These are phyloP conservation scores for Archivesica marissinica DNA, from an alignment of 1,140 invertebrate genomes.

Conservation along the genomic window DNA sequence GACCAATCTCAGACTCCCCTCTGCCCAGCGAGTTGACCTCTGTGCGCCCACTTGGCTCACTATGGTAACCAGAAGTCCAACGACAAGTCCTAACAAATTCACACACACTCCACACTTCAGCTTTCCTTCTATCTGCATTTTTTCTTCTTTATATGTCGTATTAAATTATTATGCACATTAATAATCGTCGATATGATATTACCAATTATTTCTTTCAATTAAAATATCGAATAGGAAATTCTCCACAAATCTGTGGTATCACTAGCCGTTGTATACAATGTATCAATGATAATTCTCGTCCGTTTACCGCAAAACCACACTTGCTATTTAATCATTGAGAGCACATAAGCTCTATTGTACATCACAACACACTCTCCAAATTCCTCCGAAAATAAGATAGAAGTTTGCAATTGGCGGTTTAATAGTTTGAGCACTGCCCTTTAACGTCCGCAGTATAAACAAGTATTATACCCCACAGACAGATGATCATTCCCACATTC, in stretches of 20 bases:
- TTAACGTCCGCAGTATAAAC: background rate
- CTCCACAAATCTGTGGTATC: too few species aligned
- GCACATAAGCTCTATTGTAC: background rate
- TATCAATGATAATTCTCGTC: too few species aligned
- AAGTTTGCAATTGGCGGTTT: background rate
- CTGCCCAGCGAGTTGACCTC: conserved; percentile 37
- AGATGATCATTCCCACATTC: background rate
- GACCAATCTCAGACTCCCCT: conserved; percentile 67
- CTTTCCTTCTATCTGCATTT: background rate
- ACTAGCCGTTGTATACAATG: too few species aligned
- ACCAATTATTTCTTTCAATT: too few species aligned
- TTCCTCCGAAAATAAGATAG: background rate
- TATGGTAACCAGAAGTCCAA: background rate
- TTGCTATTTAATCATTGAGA: background rate
- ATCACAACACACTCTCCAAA: background rate
- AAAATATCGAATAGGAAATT: too few species aligned
- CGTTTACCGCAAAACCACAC: conserved; percentile 27
- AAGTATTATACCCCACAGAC: background rate
- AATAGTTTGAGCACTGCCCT: too few species aligned
- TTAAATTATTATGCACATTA: too few species aligned
- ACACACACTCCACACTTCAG: background rate
- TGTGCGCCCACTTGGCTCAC: conserved; percentile 4
- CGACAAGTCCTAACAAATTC: conserved; percentile 25
- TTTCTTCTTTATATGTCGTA: too few species aligned
- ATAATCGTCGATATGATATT: too few species aligned